phyloP scores from a whole-genome alignment of 2,888 invertebrate genomes.

The Lapara coniferarum region DNA sequence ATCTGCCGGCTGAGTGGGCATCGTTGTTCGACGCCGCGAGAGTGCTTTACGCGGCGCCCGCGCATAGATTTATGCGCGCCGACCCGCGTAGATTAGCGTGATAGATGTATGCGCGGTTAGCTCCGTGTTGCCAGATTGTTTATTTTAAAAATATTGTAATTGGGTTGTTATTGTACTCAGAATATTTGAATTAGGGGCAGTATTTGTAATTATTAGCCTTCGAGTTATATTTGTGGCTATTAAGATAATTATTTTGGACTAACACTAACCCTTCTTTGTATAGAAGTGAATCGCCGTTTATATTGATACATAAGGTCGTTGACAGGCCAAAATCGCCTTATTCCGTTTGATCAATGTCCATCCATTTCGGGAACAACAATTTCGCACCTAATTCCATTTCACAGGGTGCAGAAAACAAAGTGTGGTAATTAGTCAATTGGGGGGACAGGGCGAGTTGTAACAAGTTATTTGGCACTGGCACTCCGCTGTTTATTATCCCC shows the following conservation, averaged over 20 bases:
- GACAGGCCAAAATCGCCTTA: conserved; percentile 54
- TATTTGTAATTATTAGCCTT: too few species aligned
- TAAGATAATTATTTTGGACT: too few species aligned
- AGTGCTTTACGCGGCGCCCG: conserved; percentile 57
- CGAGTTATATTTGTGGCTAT: too few species aligned
- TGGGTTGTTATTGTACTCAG: too few species aligned
- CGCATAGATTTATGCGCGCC: conserved; percentile 61
- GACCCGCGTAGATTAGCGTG: conserved; percentile 61
- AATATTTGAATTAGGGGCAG: too few species aligned
- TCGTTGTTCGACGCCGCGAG: conserved; percentile 55
- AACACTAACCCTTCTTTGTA: too few species aligned
- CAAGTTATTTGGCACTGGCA: conserved; percentile 77
- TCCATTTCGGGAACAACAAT: conserved; percentile 26
- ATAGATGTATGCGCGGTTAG: conserved; percentile 47
- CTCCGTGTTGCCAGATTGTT: conserved; percentile 14
- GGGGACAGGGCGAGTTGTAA: conserved; percentile 67
- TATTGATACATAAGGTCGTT: conserved; percentile 55
- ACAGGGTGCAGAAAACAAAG: conserved; percentile 63
- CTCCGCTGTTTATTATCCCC: conserved; percentile 79
- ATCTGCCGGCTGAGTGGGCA: conserved; percentile 60
- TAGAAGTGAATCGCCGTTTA: too few species aligned
- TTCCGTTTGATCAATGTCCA: conserved; percentile 24
- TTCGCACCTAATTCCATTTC: conserved; percentile 30
- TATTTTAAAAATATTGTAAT: too few species aligned
- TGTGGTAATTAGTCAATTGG: conserved; percentile 77